These are phyloP conservation scores for Petroica traversi DNA, from an alignment of 2,113 vertebrate species.

Conservation along the genomic window DNA sequence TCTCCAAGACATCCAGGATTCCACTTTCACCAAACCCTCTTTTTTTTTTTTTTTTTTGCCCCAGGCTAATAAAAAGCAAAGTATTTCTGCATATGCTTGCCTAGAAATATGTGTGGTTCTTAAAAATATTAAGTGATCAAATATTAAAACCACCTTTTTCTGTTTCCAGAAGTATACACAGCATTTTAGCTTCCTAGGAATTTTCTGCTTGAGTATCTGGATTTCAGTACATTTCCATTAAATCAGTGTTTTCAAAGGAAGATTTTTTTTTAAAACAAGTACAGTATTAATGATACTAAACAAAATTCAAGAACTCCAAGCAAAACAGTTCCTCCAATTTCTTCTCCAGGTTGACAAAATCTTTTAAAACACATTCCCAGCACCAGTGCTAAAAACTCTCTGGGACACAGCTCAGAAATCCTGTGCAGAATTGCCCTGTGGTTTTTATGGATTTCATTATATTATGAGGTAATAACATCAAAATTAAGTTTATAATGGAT, in stretches of 20 bases:
- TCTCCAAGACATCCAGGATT: slow-evolving; percentile 41
- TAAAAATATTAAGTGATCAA: not conserved
- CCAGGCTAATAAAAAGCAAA: slow-evolving; percentile 39
- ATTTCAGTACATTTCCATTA: slow-evolving; percentile 47
- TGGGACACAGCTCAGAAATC: not conserved
- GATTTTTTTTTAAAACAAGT: not conserved
- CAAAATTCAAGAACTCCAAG: slow-evolving; percentile 2
- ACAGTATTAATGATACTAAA: not conserved
- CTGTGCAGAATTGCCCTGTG: not conserved
- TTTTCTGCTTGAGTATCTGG: slow-evolving; percentile 46
- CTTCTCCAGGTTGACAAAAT: not conserved
- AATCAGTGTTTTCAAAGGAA: slow-evolving; percentile 46
- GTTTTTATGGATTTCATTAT: not conserved
- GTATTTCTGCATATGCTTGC: not conserved
- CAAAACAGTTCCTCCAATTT: not conserved
- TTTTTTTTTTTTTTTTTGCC: slow-evolving; percentile 3
- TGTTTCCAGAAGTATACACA: slow-evolving; percentile 40
- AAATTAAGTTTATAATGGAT: not conserved
- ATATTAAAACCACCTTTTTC: slow-evolving; percentile 37
- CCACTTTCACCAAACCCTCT: not conserved
- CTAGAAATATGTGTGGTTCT: not conserved
- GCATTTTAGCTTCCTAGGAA: slow-evolving; percentile 49
- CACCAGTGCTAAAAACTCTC: not conserved
- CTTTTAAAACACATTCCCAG: not conserved
- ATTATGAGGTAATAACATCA: not conserved